Percentiles rank a stretch among this genome's conserved stretches.
Evolutionary conservation across 2,888 invertebrate genomes (phyloP).

Genomic region (Galerucella calmariensis): DNA sequence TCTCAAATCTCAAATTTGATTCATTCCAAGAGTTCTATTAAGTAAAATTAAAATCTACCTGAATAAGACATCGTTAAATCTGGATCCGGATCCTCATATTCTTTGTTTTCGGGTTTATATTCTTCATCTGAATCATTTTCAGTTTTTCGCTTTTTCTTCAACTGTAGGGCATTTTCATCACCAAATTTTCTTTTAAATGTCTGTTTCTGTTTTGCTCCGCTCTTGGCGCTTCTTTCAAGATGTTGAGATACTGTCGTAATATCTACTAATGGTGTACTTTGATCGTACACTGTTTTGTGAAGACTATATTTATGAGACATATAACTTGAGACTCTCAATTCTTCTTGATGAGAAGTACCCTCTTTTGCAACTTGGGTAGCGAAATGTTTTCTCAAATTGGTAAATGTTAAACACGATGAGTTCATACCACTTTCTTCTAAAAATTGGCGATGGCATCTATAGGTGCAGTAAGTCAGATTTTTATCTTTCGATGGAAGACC

Average conservation of each 20-base stretch:
- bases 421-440: constrained; percentile 26
- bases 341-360: background rate
- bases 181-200: background rate
- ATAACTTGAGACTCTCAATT: background rate
- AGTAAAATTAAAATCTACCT: constrained; percentile 9
- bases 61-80: background rate
- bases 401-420: constrained; percentile 12
- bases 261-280: constrained; percentile 23
- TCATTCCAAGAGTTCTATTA: too few species aligned
- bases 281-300: constrained; percentile 27
- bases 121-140: constrained; percentile 13
- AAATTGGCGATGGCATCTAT: constrained; percentile 26
- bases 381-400: constrained; percentile 30
- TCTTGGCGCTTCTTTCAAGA: constrained; percentile 17
- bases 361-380: constrained; percentile 28
- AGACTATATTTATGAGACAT: constrained; percentile 28
- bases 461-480: constrained; percentile 20
- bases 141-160: background rate
- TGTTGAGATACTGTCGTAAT: constrained; percentile 23
- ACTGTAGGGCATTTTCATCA: background rate
- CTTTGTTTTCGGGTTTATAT: constrained; percentile 5
- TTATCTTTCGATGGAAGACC: constrained; percentile 20
- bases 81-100: background rate
- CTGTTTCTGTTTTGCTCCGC: background rate
- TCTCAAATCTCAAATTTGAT: too few species aligned